A percentile compares a stretch with the other conserved stretches of the same genome.
These are phyloP conservation scores for Heteropelma amictum DNA, from an alignment of 2,888 invertebrate species.

Conservation along the genomic window DNA sequence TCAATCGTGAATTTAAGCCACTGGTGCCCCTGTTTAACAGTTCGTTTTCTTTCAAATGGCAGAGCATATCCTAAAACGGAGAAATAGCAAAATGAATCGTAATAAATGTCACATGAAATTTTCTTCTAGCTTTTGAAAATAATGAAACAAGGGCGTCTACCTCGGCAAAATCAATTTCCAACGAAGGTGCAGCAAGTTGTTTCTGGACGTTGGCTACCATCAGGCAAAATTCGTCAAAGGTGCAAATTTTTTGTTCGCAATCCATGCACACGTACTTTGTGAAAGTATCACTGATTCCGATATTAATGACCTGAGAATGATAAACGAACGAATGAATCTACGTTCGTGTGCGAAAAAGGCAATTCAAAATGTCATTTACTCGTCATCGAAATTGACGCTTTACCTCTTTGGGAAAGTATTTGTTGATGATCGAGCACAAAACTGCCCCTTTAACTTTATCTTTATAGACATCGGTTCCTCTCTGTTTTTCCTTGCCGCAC, in stretches of 20 bases:
- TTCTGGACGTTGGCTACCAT: slow-evolving; percentile 75
- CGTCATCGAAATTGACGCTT: too few relatives aligned
- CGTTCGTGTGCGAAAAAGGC: background rate
- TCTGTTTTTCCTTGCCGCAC: slow-evolving; percentile 73
- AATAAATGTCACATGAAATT: background rate
- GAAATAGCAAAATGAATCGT: background rate
- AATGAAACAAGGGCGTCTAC: slow-evolving; percentile 54
- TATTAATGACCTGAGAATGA: slow-evolving; percentile 70
- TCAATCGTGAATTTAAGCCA: slow-evolving; percentile 8
- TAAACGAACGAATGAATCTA: background rate
- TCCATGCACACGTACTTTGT: slow-evolving; percentile 74
- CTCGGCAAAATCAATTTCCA: slow-evolving; percentile 74
- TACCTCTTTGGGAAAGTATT: slow-evolving; percentile 74
- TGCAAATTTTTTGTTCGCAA: slow-evolving; percentile 73
- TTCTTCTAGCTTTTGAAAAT: background rate
- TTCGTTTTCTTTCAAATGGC: slow-evolving; percentile 70
- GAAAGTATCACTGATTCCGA: slow-evolving; percentile 68
- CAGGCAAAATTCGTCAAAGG: slow-evolving; percentile 74
- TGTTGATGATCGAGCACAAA: slow-evolving; percentile 73
- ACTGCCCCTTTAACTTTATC: slow-evolving; percentile 74
- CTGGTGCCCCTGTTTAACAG: slow-evolving; percentile 21
- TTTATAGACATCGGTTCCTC: slow-evolving; percentile 72
- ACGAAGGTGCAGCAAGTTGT: slow-evolving; percentile 69
- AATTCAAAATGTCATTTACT: too few relatives aligned
- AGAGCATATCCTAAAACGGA: slow-evolving; percentile 68